Conservation (phyloP, 1,140 invertebrate species). For the Saxidomus purpurata region DNA sequence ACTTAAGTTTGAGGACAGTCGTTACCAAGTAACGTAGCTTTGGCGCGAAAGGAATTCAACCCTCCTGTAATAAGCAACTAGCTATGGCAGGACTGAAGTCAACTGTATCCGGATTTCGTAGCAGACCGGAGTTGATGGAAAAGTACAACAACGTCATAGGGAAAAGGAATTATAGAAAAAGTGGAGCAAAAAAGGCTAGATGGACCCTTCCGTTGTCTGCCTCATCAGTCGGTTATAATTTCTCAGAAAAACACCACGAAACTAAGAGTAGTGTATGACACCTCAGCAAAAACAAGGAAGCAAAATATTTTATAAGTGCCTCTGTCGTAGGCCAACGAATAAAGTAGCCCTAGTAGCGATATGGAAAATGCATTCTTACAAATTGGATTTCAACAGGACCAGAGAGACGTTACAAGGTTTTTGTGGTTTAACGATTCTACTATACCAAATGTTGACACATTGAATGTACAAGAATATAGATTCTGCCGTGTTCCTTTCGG, state of each 20-base stretch:
- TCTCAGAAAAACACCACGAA: slow-evolving; percentile 5
- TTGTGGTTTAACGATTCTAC: slow-evolving; percentile 53
- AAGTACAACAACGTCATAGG: not conserved
- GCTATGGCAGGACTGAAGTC: slow-evolving; percentile 1
- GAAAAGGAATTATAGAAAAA: slow-evolving; percentile 20
- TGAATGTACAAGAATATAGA: slow-evolving; percentile 8
- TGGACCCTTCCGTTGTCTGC: not conserved
- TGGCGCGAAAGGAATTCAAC: slow-evolving; percentile 2
- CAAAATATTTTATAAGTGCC: slow-evolving; percentile 36
- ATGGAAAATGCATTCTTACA: slow-evolving; percentile 51
- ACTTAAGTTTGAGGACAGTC: not conserved
- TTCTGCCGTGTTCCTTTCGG: slow-evolving; percentile 16
- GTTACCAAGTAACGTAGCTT: not conserved
- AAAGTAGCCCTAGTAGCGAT: slow-evolving; percentile 10
- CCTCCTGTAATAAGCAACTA: not conserved
- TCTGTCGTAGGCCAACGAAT: not conserved
- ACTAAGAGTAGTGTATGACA: slow-evolving; percentile 31
- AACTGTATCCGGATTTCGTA: not conserved
- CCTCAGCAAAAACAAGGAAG: slow-evolving; percentile 25
- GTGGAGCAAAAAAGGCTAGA: not conserved
- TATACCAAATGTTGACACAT: not conserved
- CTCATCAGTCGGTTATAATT: slow-evolving; percentile 10
- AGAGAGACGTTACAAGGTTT: slow-evolving; percentile 56
- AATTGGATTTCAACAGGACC: not conserved
- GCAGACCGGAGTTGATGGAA: slow-evolving; percentile 6